Conservation (phyloP, 2,113 vertebrate genomes). For the Indicator maculatus region DNA sequence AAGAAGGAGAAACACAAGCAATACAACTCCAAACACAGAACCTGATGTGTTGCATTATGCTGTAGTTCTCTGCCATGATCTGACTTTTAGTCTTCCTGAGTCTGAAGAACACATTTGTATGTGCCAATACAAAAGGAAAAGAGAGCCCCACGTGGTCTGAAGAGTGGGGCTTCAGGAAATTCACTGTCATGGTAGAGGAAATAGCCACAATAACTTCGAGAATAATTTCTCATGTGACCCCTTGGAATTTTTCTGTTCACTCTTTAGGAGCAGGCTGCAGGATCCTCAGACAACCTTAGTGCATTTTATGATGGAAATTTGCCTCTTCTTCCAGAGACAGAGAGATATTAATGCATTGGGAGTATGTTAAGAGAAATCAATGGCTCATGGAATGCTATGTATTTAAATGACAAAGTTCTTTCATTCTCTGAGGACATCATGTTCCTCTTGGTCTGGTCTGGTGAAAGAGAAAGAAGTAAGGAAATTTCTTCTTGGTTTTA, state of each 20-base stretch:
- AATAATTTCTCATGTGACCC: neutral
- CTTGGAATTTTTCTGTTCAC: neutral
- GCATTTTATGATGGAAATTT: neutral
- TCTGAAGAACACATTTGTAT: neutral
- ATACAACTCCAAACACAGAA: neutral
- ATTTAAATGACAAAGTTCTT: neutral
- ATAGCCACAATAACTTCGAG: neutral
- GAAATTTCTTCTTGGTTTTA: slow-evolving; percentile 40
- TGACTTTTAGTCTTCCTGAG: neutral
- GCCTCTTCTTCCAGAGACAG: neutral
- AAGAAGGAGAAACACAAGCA: neutral
- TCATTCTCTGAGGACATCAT: neutral
- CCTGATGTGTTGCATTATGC: rapidly evolving
- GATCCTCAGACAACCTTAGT: neutral
- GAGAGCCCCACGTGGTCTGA: neutral
- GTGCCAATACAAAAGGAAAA: neutral
- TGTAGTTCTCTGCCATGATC: neutral
- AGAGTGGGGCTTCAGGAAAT: neutral
- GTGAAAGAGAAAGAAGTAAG: slow-evolving; percentile 33
- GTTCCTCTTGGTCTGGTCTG: slow-evolving; percentile 25
- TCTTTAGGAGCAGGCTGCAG: neutral
- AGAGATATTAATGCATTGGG: neutral
- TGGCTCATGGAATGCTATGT: neutral
- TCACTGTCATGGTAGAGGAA: neutral
- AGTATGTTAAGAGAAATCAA: neutral